Base-by-base conservation (phyloP, 2,888 invertebrate genomes). In the Aspidiotus destructor region DNA sequence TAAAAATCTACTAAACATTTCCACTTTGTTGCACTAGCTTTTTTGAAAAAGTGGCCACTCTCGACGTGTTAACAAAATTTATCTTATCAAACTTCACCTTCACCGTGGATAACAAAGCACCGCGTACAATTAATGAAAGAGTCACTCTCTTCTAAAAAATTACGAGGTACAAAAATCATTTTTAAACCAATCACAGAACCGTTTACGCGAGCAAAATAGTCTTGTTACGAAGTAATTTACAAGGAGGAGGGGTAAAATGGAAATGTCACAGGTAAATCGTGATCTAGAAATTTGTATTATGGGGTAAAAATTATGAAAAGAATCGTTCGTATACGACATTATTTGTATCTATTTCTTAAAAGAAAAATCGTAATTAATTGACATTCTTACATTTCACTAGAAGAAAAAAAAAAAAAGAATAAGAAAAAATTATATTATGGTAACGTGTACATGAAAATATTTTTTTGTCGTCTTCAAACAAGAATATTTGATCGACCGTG, bases 331-430 rank as follows among this genome's bases (percentile, higher is more conserved):
- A 48, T 48, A 48, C 48, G n/a, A 48, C 10, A 11, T 48, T 48
- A 48, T n/a, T 48, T 11, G 48, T 28, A 28, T 5, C 28, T 28
- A 28, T 28, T 28, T 28, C 28, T 28, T 28, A 28, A 28, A 28
- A 3, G 28, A 28, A 28, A 28, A 28, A 48, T 48, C n/a, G 11
- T 48, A 48, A 48, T 48, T 48, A 48, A 48, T 48, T 48, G 48
- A 48, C 48, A n/a, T n/a, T 48, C 48, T 13, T 13, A 48, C 48
- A 48, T 13, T 48, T 13, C 10, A 48, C n/a, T 48, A 48, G n/a
- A 48, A 48, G 48, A 48, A 48, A n/a, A 48, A 48, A 48, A 48
- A 28, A 48, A 48, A 48, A n/a, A 48, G 48, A n/a, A 48, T n/a
- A 48, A 28, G 28, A 28, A 48, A 48, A 48, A 48, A 48, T 48